These are phyloP conservation scores for Charanyca ferruginea DNA, from an alignment of 2,888 invertebrate genomes.

Conservation along the genomic window DNA sequence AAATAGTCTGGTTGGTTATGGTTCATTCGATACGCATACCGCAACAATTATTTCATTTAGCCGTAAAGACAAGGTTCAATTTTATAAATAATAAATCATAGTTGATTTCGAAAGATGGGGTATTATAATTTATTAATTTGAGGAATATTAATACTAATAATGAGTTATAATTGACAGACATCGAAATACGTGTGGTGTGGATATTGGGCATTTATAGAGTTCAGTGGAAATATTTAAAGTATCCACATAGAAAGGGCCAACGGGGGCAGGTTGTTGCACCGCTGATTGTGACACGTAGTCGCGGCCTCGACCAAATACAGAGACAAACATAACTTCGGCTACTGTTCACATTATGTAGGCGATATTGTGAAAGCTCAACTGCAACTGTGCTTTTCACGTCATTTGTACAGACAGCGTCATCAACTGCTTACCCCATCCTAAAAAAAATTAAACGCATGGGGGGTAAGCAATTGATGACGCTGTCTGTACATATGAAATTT, in stretches of 20 bases:
- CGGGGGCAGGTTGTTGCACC: constrained; percentile 55
- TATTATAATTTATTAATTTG: neutral
- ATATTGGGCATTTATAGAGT: neutral
- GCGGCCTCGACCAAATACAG: constrained; percentile 49
- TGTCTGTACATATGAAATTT: too few relatives aligned
- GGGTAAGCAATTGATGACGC: too few relatives aligned
- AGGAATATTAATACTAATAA: neutral
- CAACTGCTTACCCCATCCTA: too few relatives aligned
- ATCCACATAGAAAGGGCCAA: constrained; percentile 46
- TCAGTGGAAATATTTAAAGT: constrained; percentile 7
- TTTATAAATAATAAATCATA: constrained; percentile 3
- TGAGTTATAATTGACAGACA: neutral
- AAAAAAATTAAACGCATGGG: too few relatives aligned
- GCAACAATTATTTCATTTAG: constrained; percentile 9
- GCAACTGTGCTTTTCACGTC: constrained; percentile 16
- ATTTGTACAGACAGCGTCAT: too few relatives aligned
- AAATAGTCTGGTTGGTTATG: constrained; percentile 17
- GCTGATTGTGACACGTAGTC: constrained; percentile 39
- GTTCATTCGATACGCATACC: constrained; percentile 31
- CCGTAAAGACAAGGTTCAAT: neutral
- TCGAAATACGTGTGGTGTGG: neutral
- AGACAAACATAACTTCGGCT: constrained; percentile 21
- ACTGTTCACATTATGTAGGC: constrained; percentile 16
- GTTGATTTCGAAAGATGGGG: neutral
- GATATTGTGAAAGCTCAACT: constrained; percentile 37